Evolutionary conservation across 2,888 invertebrate genomes (phyloP).

Genomic region (Zonitis immaculata): DNA sequence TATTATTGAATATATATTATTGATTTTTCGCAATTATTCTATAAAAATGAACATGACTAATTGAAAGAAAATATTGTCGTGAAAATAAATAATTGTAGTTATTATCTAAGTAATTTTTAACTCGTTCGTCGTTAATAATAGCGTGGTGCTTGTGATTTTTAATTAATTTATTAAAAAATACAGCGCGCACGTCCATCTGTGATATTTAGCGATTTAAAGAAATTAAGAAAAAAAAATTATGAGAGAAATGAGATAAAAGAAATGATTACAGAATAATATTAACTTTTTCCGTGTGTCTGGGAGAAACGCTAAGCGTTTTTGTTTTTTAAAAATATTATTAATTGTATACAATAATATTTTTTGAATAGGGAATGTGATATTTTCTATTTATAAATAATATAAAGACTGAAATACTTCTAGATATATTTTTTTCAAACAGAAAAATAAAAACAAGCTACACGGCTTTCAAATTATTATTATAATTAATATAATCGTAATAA

Average conservation of each 20-base stretch:
- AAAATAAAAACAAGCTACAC: conserved; percentile 7
- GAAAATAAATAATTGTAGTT: conserved; percentile 39
- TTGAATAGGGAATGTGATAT: conserved; percentile 50
- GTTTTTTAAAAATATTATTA: conserved; percentile 6
- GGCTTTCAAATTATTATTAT: conserved; percentile 10
- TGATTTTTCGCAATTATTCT: conserved; percentile 23
- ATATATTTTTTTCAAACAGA: conserved; percentile 44
- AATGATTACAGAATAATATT: conserved; percentile 48
- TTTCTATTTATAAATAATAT: conserved; percentile 40
- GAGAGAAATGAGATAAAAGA: background rate
- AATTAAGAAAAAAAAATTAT: background rate
- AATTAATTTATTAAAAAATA: conserved; percentile 23
- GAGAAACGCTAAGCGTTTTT: conserved; percentile 41
- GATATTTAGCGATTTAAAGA: conserved; percentile 44
- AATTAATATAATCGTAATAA: conserved; percentile 4
- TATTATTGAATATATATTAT: conserved; percentile 4
- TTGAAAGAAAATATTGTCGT: conserved; percentile 41
- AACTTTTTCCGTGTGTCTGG: conserved; percentile 43
- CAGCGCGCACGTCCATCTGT: conserved; percentile 47
- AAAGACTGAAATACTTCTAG: conserved; percentile 51
- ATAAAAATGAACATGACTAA: conserved; percentile 41
- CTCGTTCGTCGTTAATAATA: conserved; percentile 35
- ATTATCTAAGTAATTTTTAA: conserved; percentile 40
- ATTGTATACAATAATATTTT: conserved; percentile 16
- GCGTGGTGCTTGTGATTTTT: conserved; percentile 35